phyloP scores from a whole-genome alignment of 2,113 vertebrate species.

The Halichoerus grypus region DNA sequence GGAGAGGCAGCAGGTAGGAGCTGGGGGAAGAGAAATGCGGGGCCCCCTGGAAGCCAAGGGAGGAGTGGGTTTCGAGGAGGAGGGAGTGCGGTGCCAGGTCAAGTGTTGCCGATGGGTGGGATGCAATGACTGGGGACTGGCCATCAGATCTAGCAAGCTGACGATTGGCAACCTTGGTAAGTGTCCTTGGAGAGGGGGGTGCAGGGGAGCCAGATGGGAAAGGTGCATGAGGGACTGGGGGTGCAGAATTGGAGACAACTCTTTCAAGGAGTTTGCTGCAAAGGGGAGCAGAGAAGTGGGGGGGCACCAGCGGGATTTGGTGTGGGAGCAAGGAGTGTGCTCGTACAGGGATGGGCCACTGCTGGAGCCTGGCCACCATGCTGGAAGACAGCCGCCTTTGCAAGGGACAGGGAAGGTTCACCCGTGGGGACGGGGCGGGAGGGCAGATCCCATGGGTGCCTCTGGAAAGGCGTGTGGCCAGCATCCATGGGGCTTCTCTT shows the following conservation, averaged over 20 bases:
- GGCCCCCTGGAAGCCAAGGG: background rate
- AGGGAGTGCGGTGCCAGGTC: background rate
- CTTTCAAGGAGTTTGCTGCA: background rate
- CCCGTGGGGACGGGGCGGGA: background rate
- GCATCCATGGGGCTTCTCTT: background rate
- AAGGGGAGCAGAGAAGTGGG: background rate
- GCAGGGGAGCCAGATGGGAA: background rate
- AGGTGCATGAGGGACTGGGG: background rate
- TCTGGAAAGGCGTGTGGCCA: background rate
- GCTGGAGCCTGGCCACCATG: rapidly evolving
- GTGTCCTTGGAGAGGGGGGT: rapidly evolving
- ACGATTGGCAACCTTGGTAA: background rate
- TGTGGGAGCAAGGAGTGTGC: rapidly evolving
- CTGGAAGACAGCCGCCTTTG: background rate
- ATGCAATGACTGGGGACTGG: background rate
- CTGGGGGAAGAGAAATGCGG: background rate
- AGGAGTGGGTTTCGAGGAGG: background rate
- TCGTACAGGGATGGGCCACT: background rate
- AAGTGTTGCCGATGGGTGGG: background rate
- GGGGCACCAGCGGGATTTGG: background rate
- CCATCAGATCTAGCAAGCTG: background rate
- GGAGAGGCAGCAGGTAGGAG: background rate
- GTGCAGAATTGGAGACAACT: background rate
- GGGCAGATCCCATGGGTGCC: background rate
- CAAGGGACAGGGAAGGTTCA: background rate